Conservation (phyloP, 2,113 vertebrate genomes). For the Probosciger aterrimus region DNA sequence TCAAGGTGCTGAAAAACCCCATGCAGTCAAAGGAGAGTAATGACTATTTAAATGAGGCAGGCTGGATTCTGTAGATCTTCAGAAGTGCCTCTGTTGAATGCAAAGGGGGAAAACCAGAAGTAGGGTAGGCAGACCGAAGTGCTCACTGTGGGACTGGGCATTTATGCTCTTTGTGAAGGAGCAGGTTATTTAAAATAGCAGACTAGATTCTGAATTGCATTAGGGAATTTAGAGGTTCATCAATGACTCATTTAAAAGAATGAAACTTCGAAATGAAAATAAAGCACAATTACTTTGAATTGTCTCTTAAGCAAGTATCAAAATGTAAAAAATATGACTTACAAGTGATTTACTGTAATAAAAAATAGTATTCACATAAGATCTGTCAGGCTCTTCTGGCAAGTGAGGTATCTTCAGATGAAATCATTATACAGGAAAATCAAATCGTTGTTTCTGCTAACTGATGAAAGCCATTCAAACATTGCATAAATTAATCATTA, state of each 20-base stretch:
- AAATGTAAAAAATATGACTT: neutral
- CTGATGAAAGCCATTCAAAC: conserved; percentile 34
- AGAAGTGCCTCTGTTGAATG: neutral
- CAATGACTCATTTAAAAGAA: neutral
- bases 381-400: neutral
- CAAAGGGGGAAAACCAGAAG: neutral
- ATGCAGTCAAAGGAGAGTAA: neutral
- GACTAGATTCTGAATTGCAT: neutral
- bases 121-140: neutral
- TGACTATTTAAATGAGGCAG: neutral
- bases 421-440: conserved; percentile 42
- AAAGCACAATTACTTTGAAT: neutral
- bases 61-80: neutral
- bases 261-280: neutral
- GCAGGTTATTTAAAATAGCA: neutral
- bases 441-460: conserved; percentile 33
- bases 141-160: neutral
- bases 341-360: neutral
- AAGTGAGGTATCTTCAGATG: neutral
- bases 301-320: neutral
- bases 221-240: neutral
- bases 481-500: conserved; percentile 49
- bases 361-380: neutral
- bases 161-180: neutral
- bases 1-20: neutral